Conservation (phyloP, 2,797 vertebrate genomes). For the Hemitrygon akajei region DNA sequence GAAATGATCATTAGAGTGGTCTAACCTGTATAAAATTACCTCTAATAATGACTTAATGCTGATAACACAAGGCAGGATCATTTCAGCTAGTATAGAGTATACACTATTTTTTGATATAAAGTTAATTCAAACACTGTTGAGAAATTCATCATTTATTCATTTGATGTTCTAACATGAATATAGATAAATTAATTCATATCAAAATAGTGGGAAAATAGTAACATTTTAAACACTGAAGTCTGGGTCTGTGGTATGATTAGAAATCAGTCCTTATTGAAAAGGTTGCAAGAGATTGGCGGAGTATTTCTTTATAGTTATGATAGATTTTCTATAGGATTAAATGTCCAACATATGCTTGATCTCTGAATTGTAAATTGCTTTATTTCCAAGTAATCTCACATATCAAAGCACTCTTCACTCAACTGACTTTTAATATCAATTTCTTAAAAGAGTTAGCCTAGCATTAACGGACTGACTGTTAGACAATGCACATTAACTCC, state of each 20-base stretch:
- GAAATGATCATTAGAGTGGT: too few species aligned
- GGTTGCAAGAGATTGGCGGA: background rate
- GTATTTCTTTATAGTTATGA: background rate
- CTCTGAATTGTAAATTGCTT: background rate
- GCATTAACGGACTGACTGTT: background rate
- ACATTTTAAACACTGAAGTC: background rate
- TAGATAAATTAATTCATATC: background rate
- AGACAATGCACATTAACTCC: background rate
- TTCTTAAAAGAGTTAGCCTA: background rate
- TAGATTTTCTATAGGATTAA: background rate
- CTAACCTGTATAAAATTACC: too few species aligned
- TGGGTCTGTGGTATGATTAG: background rate
- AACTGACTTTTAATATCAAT: background rate
- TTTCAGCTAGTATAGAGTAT: background rate
- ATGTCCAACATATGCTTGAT: background rate
- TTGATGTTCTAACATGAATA: background rate
- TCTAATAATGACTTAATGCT: background rate
- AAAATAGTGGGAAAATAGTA: background rate
- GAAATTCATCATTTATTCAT: background rate
- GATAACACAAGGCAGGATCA: background rate
- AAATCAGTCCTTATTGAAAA: slow-evolving; percentile 1
- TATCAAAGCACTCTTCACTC: background rate
- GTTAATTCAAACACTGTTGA: background rate
- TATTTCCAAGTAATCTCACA: background rate
- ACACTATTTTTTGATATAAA: background rate